These are phyloP conservation scores for Callorhinus ursinus DNA, from an alignment of 2,113 vertebrate species.

Conservation along the genomic window DNA sequence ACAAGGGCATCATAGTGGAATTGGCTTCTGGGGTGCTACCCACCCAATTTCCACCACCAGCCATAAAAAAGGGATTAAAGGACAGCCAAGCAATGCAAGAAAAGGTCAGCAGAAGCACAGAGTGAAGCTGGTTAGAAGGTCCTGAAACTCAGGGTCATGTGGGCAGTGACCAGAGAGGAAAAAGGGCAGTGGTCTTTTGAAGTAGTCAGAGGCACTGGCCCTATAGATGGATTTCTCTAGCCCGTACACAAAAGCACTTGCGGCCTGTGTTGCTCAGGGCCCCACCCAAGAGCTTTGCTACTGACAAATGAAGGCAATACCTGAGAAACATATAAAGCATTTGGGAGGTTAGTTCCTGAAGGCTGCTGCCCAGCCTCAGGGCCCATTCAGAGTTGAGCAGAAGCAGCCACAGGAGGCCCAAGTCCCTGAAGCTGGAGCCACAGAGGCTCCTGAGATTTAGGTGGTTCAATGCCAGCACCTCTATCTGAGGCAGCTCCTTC, in stretches of 20 bases:
- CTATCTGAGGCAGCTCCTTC: background rate
- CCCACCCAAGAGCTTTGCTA: constrained; percentile 56
- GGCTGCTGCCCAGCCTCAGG: constrained; percentile 1
- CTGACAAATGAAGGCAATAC: constrained; percentile 45
- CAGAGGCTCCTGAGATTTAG: background rate
- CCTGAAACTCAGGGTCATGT: background rate
- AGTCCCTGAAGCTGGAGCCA: background rate
- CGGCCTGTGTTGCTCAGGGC: background rate
- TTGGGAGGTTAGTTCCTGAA: constrained; percentile 53
- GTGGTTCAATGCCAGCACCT: constrained; percentile 11
- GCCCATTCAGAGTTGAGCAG: background rate
- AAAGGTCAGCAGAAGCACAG: background rate
- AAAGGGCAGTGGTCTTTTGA: background rate
- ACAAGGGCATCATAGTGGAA: constrained; percentile 53
- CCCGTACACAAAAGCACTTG: constrained; percentile 34
- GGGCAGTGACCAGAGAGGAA: constrained; percentile 32
- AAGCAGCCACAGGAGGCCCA: background rate
- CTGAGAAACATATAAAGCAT: constrained; percentile 52
- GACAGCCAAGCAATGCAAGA: background rate
- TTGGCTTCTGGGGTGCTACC: background rate
- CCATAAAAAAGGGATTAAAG: background rate
- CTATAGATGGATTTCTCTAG: constrained; percentile 43
- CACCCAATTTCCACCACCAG: constrained; percentile 25
- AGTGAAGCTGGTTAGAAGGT: constrained; percentile 10
- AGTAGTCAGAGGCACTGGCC: constrained; percentile 13